Percentiles rank a stretch among this genome's conserved stretches.
phyloP scores from a whole-genome alignment of 2,888 invertebrate species.

The Leptarthrus brevirostris region DNA sequence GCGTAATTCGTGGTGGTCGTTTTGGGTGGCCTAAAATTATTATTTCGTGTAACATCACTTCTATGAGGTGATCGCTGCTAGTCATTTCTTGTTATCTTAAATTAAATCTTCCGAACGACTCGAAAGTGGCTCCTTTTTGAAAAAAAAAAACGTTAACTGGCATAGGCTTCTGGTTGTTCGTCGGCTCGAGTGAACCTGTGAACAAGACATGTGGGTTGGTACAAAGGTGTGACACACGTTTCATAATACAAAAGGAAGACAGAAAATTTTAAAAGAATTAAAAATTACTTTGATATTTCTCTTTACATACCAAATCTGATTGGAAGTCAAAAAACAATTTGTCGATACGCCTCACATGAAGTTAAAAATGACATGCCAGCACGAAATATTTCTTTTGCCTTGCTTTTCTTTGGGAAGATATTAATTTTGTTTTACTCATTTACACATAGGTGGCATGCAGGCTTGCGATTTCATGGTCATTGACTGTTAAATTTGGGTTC shows the following conservation, averaged over 20 bases:
- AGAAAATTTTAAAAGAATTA: too few relatives aligned
- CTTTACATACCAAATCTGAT: too few relatives aligned
- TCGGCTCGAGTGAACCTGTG: not conserved
- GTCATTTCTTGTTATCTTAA: conserved; percentile 41
- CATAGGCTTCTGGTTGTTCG: not conserved
- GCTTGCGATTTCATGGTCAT: too few relatives aligned
- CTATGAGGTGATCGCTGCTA: conserved; percentile 35
- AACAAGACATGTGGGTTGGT: conserved; percentile 23
- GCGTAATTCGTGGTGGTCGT: not conserved
- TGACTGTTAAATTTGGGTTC: too few relatives aligned
- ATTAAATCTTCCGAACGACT: conserved; percentile 34
- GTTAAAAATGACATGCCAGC: too few relatives aligned
- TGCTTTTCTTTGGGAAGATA: too few relatives aligned
- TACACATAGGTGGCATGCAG: too few relatives aligned
- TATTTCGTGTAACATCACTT: conserved; percentile 44
- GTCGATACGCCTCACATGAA: too few relatives aligned
- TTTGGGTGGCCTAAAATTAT: conserved; percentile 42
- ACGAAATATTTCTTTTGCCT: too few relatives aligned
- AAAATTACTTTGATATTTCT: too few relatives aligned
- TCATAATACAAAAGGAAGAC: not conserved
- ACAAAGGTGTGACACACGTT: conserved; percentile 34
- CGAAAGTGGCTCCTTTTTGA: conserved; percentile 9
- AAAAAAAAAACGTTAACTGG: not conserved
- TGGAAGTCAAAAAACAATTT: too few relatives aligned
- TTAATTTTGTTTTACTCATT: too few relatives aligned